Evolutionary conservation across 1,140 invertebrate genomes (phyloP).

Genomic region (Holotrichia oblita): DNA sequence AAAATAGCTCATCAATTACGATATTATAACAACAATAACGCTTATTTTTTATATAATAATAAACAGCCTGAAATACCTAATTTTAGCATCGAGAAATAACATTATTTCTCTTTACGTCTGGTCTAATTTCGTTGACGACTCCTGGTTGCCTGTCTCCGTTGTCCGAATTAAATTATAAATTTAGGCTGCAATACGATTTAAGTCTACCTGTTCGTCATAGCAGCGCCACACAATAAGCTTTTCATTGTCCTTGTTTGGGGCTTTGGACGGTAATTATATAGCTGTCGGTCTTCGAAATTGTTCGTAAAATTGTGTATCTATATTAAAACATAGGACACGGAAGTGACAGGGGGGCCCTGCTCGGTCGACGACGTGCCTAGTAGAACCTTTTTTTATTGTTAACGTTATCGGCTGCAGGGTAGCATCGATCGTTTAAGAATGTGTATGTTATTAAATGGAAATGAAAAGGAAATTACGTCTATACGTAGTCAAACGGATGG

Average conservation of each 20-base stretch:
- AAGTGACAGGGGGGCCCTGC: not conserved
- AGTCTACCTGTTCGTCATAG: not conserved
- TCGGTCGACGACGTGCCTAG: not conserved
- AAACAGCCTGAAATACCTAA: no score
- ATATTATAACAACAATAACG: no score
- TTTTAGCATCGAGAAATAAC: no score
- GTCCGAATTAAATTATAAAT: conserved; percentile 9
- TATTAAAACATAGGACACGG: conserved; percentile 2
- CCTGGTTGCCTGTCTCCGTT: not conserved
- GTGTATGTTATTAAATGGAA: not conserved
- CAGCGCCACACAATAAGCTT: not conserved
- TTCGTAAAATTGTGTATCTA: conserved; percentile 21
- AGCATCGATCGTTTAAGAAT: not conserved
- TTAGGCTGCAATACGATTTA: not conserved
- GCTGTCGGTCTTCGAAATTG: conserved; percentile 15
- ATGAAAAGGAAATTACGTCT: not conserved
- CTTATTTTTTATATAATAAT: no score
- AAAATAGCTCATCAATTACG: no score
- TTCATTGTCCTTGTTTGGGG: not conserved
- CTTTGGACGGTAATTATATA: conserved; percentile 5
- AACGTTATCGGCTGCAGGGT: not conserved
- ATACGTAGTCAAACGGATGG: not conserved
- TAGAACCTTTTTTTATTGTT: not conserved
- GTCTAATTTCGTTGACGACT: no score
- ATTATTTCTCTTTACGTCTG: no score